Percentiles rank a stretch among this genome's conserved stretches.
These are phyloP conservation scores for Euwallacea fornicatus DNA, from an alignment of 1,140 invertebrate species.

Conservation along the genomic window DNA sequence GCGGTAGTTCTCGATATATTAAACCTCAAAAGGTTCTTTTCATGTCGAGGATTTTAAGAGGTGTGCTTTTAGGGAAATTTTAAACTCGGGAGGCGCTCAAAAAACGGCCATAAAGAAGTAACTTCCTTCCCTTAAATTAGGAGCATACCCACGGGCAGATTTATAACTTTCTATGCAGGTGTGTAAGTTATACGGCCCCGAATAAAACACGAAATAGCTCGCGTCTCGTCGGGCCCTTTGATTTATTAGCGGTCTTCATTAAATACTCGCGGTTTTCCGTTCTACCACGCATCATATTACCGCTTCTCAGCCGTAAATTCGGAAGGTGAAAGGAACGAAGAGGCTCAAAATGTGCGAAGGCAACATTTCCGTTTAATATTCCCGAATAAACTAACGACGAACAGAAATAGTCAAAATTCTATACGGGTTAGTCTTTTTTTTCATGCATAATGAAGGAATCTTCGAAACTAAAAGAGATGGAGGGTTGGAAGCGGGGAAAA, in stretches of 20 bases:
- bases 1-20: not conserved
- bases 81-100: too few relatives aligned
- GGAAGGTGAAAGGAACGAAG: conserved; percentile 12
- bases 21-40: conserved; percentile 4
- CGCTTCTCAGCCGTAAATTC: conserved; percentile 23
- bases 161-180: conserved; percentile 39
- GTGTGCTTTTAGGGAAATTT: too few relatives aligned
- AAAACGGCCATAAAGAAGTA: too few relatives aligned
- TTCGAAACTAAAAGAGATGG: too few relatives aligned
- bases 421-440: too few relatives aligned
- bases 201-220: conserved; percentile 49
- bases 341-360: not conserved
- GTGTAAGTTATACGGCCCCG: conserved; percentile 43
- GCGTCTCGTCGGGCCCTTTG: conserved; percentile 42
- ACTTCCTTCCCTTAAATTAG: too few relatives aligned
- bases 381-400: too few relatives aligned
- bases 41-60: not conserved
- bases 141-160: conserved; percentile 13
- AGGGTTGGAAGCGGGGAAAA: too few relatives aligned
- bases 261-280: conserved; percentile 46
- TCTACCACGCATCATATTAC: conserved; percentile 34
- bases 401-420: too few relatives aligned
- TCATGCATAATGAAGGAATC: too few relatives aligned
- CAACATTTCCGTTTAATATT: too few relatives aligned
- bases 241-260: conserved; percentile 50